Percentiles rank a stretch among this genome's conserved stretches.
Conservation (phyloP, 1,140 invertebrate genomes). For the Aricia agestis region DNA sequence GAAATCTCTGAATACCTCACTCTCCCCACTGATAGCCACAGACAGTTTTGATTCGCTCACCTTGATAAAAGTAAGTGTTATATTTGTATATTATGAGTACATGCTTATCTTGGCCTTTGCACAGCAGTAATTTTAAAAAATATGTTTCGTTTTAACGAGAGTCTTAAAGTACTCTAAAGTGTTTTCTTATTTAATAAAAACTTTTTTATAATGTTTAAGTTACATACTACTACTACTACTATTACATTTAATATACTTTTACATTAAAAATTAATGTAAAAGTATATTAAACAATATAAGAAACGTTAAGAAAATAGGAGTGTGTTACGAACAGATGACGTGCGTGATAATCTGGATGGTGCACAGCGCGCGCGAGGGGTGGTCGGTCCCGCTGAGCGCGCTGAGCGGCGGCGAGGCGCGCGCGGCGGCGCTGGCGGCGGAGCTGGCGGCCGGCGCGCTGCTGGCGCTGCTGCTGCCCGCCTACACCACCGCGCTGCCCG, state of each 20-base stretch:
- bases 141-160: no score
- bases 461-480: constrained; percentile 84
- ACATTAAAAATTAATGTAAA: no score
- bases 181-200: no score
- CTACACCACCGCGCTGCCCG: constrained; percentile 38
- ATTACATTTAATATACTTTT: no score
- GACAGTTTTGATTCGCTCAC: constrained; percentile 85
- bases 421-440: constrained; percentile 78
- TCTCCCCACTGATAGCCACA: constrained; percentile 85
- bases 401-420: constrained; percentile 76
- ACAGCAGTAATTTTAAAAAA: no score
- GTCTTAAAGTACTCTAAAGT: no score
- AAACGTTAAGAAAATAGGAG: no score
- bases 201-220: no score
- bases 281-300: no score
- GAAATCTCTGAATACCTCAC: constrained; percentile 80
- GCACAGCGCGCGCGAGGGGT: constrained; percentile 77
- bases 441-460: constrained; percentile 81
- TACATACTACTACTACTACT: no score
- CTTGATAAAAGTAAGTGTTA: constrained; percentile 76
- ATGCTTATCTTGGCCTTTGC: no score
- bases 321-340: constrained; percentile 78
- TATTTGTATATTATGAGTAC: neutral
- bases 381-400: constrained; percentile 58
- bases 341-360: constrained; percentile 86